Evolutionary conservation across 2,888 invertebrate species (phyloP).

Genomic region (Nomada fucata): DNA sequence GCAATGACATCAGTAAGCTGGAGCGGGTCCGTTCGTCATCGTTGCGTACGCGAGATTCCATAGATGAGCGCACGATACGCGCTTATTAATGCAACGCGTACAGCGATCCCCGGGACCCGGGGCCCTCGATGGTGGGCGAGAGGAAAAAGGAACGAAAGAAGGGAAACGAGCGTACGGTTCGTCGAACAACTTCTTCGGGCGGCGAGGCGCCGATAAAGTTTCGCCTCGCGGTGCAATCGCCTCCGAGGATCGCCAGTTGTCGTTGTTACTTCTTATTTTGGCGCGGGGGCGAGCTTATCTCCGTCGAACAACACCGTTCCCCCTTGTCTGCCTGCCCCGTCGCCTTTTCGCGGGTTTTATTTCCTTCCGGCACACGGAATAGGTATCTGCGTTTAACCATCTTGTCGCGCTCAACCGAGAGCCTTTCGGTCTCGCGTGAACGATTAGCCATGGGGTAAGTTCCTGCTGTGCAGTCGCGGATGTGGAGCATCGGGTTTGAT

Average conservation of each 20-base stretch:
- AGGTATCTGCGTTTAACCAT: conserved; percentile 34
- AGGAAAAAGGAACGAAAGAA: conserved; percentile 5
- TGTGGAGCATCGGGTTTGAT: background rate
- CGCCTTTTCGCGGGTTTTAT: conserved; percentile 47
- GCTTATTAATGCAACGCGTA: conserved; percentile 66
- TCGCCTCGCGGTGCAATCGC: conserved; percentile 58
- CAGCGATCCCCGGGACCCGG: background rate
- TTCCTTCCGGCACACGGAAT: conserved; percentile 21
- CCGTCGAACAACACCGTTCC: conserved; percentile 27
- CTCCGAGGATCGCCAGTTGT: conserved; percentile 56
- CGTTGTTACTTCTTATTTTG: conserved; percentile 64
- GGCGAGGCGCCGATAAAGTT: conserved; percentile 62
- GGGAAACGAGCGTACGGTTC: conserved; percentile 13
- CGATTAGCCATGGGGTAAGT: background rate
- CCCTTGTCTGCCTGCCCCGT: conserved; percentile 42
- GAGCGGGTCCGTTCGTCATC: conserved; percentile 80
- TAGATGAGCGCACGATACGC: conserved; percentile 78
- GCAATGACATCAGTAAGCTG: conserved; percentile 81
- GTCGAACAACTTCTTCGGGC: conserved; percentile 60
- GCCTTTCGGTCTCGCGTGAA: background rate
- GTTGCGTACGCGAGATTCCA: conserved; percentile 78
- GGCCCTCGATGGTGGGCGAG: conserved; percentile 11
- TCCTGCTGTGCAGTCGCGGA: background rate
- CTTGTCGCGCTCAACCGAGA: conserved; percentile 25
- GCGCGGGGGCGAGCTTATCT: conserved; percentile 64